Conservation (phyloP, 2,797 vertebrate genomes). For the Brachyrhaphis roseni region DNA sequence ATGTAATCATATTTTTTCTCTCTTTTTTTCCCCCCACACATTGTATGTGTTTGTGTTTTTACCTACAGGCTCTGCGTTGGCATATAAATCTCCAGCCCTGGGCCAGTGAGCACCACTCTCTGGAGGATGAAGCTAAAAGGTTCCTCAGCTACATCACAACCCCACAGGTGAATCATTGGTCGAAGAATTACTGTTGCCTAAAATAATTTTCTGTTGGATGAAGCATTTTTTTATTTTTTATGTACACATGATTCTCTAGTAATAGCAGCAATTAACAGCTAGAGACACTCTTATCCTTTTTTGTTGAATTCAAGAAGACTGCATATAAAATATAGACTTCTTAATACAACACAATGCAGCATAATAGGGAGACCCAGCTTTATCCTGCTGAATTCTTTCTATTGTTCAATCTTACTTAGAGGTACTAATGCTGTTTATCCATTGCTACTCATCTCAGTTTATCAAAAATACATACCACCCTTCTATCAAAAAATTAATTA, state of each 20-base stretch:
- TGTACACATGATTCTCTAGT: neutral
- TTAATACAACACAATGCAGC: neutral
- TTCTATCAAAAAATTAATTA: neutral
- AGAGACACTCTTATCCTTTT: neutral
- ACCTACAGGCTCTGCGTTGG: conserved; percentile 85
- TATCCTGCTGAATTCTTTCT: neutral
- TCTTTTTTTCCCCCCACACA: neutral
- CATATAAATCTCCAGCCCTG: conserved; percentile 90
- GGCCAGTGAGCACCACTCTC: conserved; percentile 83
- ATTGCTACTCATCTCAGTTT: neutral
- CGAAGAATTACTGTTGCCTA: neutral
- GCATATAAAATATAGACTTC: neutral
- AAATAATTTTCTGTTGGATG: neutral
- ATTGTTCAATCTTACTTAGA: neutral
- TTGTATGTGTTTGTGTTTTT: conserved; percentile 23
- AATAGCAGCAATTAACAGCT: neutral
- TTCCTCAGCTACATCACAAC: conserved; percentile 92
- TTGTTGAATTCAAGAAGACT: neutral
- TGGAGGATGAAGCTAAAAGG: conserved; percentile 88
- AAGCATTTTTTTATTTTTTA: neutral
- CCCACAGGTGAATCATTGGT: conserved; percentile 83
- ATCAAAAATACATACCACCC: neutral
- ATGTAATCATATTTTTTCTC: conserved; percentile 23
- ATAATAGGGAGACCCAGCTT: neutral
- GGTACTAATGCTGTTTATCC: neutral